Evolutionary conservation across 2,113 vertebrate genomes (phyloP).

Genomic region (Centropus unirufus): DNA sequence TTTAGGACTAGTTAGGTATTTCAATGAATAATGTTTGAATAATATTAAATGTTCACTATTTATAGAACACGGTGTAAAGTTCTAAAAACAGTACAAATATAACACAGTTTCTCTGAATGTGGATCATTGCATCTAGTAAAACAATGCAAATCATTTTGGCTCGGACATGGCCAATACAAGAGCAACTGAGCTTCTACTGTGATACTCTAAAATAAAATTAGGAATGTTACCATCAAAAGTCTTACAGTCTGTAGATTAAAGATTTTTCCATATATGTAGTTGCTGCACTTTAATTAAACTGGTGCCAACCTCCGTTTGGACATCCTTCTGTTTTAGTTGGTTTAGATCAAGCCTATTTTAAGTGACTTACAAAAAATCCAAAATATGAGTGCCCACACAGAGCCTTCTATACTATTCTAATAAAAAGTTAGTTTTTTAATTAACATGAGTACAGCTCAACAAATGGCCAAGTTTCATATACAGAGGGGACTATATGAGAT

Average conservation of each 20-base stretch:
- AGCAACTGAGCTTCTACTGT: conserved; percentile 48
- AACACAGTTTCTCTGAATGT: background rate
- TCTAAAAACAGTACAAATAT: background rate
- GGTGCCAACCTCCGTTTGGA: conserved; percentile 55
- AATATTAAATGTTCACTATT: background rate
- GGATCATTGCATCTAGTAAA: background rate
- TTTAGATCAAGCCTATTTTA: conserved; percentile 49
- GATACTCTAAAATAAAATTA: conserved; percentile 55
- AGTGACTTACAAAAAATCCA: conserved; percentile 29
- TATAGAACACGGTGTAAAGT: background rate
- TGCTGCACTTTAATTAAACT: conserved; percentile 64
- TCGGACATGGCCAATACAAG: background rate
- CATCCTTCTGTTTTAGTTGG: conserved; percentile 52
- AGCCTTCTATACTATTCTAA: background rate
- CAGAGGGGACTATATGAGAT: background rate
- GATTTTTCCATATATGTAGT: conserved; percentile 54
- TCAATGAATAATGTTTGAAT: background rate
- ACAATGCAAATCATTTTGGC: background rate
- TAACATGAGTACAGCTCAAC: background rate
- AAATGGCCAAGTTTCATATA: background rate
- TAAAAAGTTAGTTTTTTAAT: conserved; percentile 28
- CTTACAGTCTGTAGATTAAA: conserved; percentile 63
- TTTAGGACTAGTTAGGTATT: background rate
- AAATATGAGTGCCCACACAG: conserved; percentile 15
- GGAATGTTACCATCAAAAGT: conserved; percentile 58